A percentile compares a stretch with the other conserved stretches of the same genome.
Evolutionary conservation across 2,113 vertebrate species (phyloP).

Genomic region (Falcunculus frontatus): DNA sequence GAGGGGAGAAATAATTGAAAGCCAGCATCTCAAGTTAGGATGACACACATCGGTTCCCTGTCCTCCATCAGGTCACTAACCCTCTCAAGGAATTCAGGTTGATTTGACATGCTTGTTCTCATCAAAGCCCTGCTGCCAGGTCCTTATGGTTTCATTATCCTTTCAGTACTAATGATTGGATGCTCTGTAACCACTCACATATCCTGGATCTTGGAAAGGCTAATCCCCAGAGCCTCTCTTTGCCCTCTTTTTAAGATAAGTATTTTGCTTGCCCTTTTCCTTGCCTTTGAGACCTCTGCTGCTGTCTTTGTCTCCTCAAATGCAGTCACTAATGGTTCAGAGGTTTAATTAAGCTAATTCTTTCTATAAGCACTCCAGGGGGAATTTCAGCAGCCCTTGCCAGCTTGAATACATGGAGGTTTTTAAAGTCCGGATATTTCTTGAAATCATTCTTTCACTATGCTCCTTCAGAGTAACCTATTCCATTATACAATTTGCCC

Average conservation of each 20-base stretch:
- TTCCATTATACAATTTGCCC: background rate
- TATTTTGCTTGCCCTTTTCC: background rate
- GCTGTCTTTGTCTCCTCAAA: background rate
- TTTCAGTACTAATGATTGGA: background rate
- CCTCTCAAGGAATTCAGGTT: background rate
- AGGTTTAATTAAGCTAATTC: constrained; percentile 22
- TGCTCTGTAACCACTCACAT: background rate
- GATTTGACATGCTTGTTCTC: background rate
- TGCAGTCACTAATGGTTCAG: background rate
- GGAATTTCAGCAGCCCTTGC: background rate
- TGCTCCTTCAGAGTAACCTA: background rate
- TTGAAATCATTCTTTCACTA: background rate
- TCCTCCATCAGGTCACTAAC: background rate
- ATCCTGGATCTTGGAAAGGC: background rate
- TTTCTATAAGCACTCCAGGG: background rate
- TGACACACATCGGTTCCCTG: background rate
- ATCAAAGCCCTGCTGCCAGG: background rate
- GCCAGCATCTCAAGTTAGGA: background rate
- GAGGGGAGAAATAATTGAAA: background rate
- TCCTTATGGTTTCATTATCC: background rate
- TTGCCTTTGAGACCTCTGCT: background rate
- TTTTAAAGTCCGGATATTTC: background rate
- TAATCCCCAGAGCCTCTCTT: background rate
- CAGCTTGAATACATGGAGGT: background rate
- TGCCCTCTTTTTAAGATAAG: background rate